Evolutionary conservation across 1,140 invertebrate species (phyloP).

Genomic region (Drosophila arawakana): DNA sequence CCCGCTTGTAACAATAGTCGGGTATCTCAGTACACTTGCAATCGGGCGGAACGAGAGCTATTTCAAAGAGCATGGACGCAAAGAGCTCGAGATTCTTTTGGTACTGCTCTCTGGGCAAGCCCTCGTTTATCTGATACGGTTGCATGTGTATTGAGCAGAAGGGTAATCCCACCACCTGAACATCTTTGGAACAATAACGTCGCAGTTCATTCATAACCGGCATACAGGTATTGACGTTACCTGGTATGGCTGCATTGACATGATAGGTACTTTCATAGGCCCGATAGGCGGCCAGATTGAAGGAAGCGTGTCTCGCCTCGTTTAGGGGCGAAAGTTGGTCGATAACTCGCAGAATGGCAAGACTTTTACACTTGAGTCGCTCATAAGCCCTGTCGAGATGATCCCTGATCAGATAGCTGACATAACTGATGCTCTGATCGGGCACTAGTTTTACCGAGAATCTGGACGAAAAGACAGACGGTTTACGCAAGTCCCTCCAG

Average conservation of each 20-base stretch:
- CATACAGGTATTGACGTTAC: conserved; percentile 23
- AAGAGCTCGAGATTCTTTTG: conserved; percentile 13
- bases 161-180: conserved; percentile 30
- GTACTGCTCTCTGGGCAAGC: background rate
- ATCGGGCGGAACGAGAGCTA: conserved; percentile 21
- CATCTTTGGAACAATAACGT: conserved; percentile 13
- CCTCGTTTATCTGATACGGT: conserved; percentile 18
- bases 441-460: conserved; percentile 49
- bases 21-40: conserved; percentile 46
- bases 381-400: conserved; percentile 28
- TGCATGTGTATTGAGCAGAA: conserved; percentile 35
- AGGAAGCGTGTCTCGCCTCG: background rate
- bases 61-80: conserved; percentile 32
- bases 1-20: conserved; percentile 26
- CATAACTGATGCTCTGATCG: conserved; percentile 30
- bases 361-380: conserved; percentile 13
- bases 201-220: conserved; percentile 42
- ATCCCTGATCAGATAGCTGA: background rate
- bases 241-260: conserved; percentile 4
- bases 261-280: conserved; percentile 24
- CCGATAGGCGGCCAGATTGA: conserved; percentile 7
- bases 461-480: background rate
- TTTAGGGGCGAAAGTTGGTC: conserved; percentile 31
- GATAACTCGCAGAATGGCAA: background rate
- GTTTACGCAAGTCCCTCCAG: background rate